These are phyloP conservation scores for Liparis tanakae DNA, from an alignment of 2,797 vertebrate genomes.

Conservation along the genomic window DNA sequence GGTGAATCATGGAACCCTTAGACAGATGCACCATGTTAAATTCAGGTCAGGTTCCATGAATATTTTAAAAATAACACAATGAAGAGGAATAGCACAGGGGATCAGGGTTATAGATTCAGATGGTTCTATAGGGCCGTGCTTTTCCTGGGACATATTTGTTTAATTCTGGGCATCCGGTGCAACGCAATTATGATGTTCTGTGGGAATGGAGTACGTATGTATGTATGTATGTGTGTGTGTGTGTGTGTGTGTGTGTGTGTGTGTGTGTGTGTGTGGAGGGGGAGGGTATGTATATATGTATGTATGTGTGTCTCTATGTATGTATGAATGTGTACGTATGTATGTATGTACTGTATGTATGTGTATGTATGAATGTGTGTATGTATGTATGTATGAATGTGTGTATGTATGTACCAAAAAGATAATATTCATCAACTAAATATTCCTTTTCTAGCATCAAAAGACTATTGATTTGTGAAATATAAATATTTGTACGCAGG, in stretches of 20 bases:
- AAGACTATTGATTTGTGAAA: background rate
- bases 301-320: background rate
- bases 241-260: background rate
- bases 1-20: slow-evolving; percentile 35
- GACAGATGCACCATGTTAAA: slow-evolving; percentile 10
- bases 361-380: background rate
- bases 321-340: background rate
- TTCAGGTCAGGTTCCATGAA: slow-evolving; percentile 10
- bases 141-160: background rate
- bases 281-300: no score
- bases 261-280: background rate
- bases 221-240: background rate
- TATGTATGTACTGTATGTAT: background rate
- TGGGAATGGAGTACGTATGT: background rate
- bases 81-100: background rate
- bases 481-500: slow-evolving; percentile 3
- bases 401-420: background rate
- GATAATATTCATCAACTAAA: background rate
- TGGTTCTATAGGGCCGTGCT: background rate
- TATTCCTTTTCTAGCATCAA: background rate
- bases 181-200: background rate
- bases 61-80: background rate
- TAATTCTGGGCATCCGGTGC: slow-evolving; percentile 10
- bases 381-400: background rate
- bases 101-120: slow-evolving; percentile 4